Percentiles rank a stretch among this genome's conserved stretches.
phyloP scores from a whole-genome alignment of 2,888 invertebrate species.

The Trilocha varians region DNA sequence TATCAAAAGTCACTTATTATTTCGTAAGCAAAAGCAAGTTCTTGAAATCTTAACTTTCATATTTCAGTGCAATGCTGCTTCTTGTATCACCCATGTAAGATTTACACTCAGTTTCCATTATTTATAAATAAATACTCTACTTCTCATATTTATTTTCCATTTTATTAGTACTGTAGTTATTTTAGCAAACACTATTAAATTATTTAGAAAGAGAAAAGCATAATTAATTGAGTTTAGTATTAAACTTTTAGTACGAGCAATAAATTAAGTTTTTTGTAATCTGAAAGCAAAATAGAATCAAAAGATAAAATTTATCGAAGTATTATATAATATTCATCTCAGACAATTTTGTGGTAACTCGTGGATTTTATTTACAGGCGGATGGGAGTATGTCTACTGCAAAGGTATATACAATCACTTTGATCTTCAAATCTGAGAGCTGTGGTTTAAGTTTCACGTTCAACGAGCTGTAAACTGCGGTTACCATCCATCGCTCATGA shows the following conservation, averaged over 20 bases:
- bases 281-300: background rate
- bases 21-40: constrained; percentile 3
- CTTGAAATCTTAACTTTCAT: constrained; percentile 10
- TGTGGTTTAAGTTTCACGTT: no score
- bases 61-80: constrained; percentile 25
- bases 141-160: no score
- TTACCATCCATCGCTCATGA: no score
- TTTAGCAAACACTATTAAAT: no score
- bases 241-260: background rate
- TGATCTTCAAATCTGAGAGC: background rate
- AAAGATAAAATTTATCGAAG: constrained; percentile 1
- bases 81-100: constrained; percentile 29
- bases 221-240: background rate
- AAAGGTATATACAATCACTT: constrained; percentile 11
- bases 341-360: background rate
- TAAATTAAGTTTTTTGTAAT: background rate
- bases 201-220: no score
- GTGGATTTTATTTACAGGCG: constrained; percentile 13
- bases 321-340: background rate
- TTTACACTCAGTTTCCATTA: no score
- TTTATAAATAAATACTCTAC: no score
- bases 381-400: constrained; percentile 19
- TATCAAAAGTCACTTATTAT: no score
- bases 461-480: no score
- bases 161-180: no score